Evolutionary conservation across 1,140 invertebrate genomes (phyloP), one percentile per base, ranked within the genome.

Genomic region (Matsumurasca onukii): DNA sequence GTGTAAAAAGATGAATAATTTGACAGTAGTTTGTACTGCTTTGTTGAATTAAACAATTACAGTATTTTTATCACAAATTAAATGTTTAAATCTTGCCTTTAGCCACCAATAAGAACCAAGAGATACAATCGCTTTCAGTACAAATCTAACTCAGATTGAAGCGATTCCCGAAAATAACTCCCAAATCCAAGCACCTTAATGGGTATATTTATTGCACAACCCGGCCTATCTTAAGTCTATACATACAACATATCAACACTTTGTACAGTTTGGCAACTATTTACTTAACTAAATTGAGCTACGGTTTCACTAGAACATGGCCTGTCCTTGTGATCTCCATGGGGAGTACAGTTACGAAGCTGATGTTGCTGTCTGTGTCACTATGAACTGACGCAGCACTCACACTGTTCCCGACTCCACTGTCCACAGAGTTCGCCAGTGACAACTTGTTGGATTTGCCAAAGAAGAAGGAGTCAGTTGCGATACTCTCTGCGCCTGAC

Each of bases 391-490:
- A 61, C 13, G 51, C 45, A 25, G 59, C 31, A 17, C 55, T n/a
- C 2, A 59, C 15, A 29, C 22, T 24, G 3, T 24, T 24, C 22
- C 24, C 22, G 12, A 68, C 13, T 1, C 67, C 67, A 51, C 57
- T 68, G 20, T 68, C 67, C 27, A 68, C 59, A 3, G 67, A 68
- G n/a, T 59, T 31, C 15, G 69, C 52, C 29, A 68, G 2, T 24
- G 70, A 68, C 13, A 55, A 24, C 55, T 68, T 68, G 75, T 84
- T 89, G 73, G 85, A 86, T 75, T 85, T 92, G 69, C 86, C 95
- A 76, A 90, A 91, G 78, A 92, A 95, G 82, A 95, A 93, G 48
- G 93, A 96, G 80, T 93, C 90, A 0, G 91, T 93, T 67, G 91
- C 91, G 39, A 92, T 83, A 80, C 91, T 93, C 76, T 93, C 91